Evolutionary conservation across 2,888 invertebrate species (phyloP), one percentile per base, ranked within the genome.

Genomic region (Volucella zonaria): DNA sequence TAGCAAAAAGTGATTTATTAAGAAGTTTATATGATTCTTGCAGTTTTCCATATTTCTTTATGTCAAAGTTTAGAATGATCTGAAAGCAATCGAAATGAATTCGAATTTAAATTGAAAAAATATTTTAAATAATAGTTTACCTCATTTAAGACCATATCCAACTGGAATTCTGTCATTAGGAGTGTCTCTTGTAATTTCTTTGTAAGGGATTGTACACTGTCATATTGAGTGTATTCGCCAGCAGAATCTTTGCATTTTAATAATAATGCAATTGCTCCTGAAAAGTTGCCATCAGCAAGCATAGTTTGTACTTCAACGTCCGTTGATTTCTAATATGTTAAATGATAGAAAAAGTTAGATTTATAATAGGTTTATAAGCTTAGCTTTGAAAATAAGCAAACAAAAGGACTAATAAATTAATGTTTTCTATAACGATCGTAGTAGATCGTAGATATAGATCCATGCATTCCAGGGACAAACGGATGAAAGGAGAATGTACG

Each of bases 1-100:
- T 96, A 0, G 98, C 97, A 2, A 96, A 95, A 92, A 98, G 95
- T 0, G 96, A 97, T 92, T 99, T 99, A 0, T 97, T 98, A 3
- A 99, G 92, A 23, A 98, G 93, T 49, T 94, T 94, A 90, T 98
- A 99, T 0, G 99, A 99, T 87, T 94, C 95, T 89, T 97, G 96
- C 0, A 99, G 92, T 88, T 97, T 96, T 10, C 94, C 93, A 90
- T 98, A 99, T 8, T 95, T 95, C 11, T 93, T 93, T 23, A 94
- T 93, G 89, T 98, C 96, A 90, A 97, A 98, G 87, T 94, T 94
- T 73, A 94, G 94, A 12, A 91, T 91, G 90, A 92, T 91, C 89
- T 90, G 47, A 4, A 86, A 82, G 4, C 6, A 54, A 12, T 4
- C 8, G 4, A 52, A 1, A 6, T 11, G 18, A 23, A 23, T 23